Evolutionary conservation across 64 coral and sea anemone genomes (phyloP), one percentile per base, ranked within the genome.

Genomic region (Stylophora pistillata): DNA sequence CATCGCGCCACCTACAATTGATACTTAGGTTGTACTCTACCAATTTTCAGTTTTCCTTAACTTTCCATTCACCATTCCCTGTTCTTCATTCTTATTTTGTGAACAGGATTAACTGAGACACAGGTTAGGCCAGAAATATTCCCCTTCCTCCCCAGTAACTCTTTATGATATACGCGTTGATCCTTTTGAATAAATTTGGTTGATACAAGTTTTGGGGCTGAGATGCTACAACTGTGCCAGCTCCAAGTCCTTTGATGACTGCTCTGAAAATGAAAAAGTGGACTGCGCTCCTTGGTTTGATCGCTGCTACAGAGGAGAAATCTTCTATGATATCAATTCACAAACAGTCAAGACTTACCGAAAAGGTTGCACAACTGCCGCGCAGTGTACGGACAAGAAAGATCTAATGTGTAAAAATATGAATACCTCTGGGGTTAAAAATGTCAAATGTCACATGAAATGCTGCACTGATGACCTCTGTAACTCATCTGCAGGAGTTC

Each of bases 181-280:
- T 47, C 37, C 37, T 47, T 47, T 60, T 60, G 58, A 18, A 9
- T 60, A 9, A 2, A 60, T 60, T 60, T 60, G 17, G 2, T 60
- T 18, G 13, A 60, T 18, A 60, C 58, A 60, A 82, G 79, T 58
- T 32, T 26, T 62, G 30, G 79, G 59, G 13, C 30, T 83, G 14
- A 20, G 63, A 60, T 83, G 79, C 15, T 61, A 83, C 56, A 26
- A 66, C 18, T 83, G 79, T 27, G 31, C 58, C 27, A 83, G 79
- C 56, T 33, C 55, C 21, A 18, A 16, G 58, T 59, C 79, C 2
- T 29, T 64, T 28, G 79, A 31, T 21, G 58, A 83, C 11, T 83
- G 79, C 56, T 27, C n/a, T 30, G n/a, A 83, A 28, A 15, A 31
- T 15, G 28, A 37, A 37, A 23, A 29, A 26, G 23, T 61, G 58